These are phyloP conservation scores for Todiramphus chloris DNA, from an alignment of 2,113 vertebrate genomes.

Conservation along the genomic window DNA sequence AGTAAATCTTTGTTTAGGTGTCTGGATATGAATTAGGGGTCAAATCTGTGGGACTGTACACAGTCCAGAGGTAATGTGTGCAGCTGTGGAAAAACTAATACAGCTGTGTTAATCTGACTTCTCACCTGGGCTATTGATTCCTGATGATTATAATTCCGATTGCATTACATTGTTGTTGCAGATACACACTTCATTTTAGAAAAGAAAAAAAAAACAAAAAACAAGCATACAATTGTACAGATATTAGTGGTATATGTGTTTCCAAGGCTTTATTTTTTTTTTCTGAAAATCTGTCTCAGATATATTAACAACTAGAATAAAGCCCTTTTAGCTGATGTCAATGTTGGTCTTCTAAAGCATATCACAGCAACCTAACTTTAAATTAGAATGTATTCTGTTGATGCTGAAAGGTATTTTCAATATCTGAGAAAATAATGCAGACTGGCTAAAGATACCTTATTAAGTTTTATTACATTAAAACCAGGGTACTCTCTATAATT, in stretches of 20 bases:
- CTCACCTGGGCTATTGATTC: neutral
- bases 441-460: neutral
- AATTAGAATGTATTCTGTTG: neutral
- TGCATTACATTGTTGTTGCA: neutral
- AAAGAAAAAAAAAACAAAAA: neutral
- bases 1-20: slow-evolving; percentile 1
- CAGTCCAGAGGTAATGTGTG: neutral
- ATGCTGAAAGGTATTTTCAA: neutral
- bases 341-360: neutral
- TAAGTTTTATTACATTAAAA: neutral
- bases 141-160: neutral
- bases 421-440: neutral
- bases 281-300: neutral
- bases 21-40: neutral
- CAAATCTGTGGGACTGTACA: neutral
- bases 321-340: neutral
- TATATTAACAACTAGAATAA: neutral
- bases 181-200: neutral
- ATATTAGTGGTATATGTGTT: neutral
- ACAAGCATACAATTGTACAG: neutral
- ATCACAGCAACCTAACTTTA: neutral
- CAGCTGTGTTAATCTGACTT: neutral
- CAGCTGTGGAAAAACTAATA: neutral
- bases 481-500: neutral
- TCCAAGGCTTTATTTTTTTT: neutral